Percentiles rank a stretch among this genome's conserved stretches.
Evolutionary conservation across 2,113 vertebrate species (phyloP).

Genomic region (Cyprinodon brontotheroides): DNA sequence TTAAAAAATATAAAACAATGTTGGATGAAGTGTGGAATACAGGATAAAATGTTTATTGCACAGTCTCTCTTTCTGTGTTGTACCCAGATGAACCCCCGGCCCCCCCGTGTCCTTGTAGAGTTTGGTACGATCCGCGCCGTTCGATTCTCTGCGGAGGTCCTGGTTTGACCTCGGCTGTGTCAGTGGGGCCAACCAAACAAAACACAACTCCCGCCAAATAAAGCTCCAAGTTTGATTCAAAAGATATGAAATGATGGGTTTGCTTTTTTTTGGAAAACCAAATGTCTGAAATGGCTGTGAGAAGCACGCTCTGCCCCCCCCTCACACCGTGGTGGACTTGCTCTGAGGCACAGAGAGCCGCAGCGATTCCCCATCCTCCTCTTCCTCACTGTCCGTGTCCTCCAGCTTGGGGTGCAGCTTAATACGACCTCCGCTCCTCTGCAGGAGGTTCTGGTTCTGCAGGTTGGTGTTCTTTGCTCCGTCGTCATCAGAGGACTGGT

Average conservation of each 20-base stretch:
- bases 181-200: background rate
- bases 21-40: slow-evolving; percentile 64
- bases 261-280: slow-evolving; percentile 31
- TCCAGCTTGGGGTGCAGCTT: slow-evolving; percentile 79
- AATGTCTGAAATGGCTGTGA: slow-evolving; percentile 27
- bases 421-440: slow-evolving; percentile 74
- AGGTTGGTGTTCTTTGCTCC: slow-evolving; percentile 70
- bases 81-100: slow-evolving; percentile 11
- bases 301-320: background rate
- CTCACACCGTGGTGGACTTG: slow-evolving; percentile 91
- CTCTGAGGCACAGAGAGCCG: slow-evolving; percentile 65
- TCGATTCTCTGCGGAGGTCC: slow-evolving; percentile 15
- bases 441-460: slow-evolving; percentile 28
- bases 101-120: slow-evolving; percentile 7
- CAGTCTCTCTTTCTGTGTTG: slow-evolving; percentile 72
- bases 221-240: slow-evolving; percentile 28
- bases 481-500: slow-evolving; percentile 94
- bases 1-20: slow-evolving; percentile 68
- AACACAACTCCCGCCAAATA: slow-evolving; percentile 5
- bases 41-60: slow-evolving; percentile 86
- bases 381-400: slow-evolving; percentile 85
- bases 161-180: background rate
- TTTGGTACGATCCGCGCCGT: slow-evolving; percentile 10
- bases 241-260: slow-evolving; percentile 53
- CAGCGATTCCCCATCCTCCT: slow-evolving; percentile 76